These are phyloP conservation scores for Lagorchestes hirsutus DNA, from an alignment of 2,797 vertebrate genomes.

Conservation along the genomic window DNA sequence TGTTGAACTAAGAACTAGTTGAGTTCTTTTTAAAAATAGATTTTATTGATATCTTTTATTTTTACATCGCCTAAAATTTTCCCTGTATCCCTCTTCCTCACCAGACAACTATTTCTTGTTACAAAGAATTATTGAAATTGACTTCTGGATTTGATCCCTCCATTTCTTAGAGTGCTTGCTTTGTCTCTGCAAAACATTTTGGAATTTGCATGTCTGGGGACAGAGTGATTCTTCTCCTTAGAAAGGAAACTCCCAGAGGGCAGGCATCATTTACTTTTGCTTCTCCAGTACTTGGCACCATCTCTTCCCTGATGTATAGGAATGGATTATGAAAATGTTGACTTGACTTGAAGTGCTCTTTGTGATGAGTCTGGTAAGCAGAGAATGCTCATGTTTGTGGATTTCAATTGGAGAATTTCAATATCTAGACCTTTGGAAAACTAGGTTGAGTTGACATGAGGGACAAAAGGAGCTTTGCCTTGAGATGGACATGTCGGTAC, in stretches of 20 bases:
- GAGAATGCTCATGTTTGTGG: neutral
- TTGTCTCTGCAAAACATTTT: neutral
- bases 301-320: neutral
- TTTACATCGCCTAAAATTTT: neutral
- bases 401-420: neutral
- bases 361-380: neutral
- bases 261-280: neutral
- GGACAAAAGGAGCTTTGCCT: neutral
- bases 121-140: neutral
- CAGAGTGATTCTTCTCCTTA: neutral
- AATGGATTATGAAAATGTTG: neutral
- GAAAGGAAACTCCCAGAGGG: neutral
- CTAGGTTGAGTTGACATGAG: neutral
- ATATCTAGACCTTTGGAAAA: neutral
- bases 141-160: neutral
- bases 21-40: neutral
- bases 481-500: neutral
- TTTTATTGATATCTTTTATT: neutral
- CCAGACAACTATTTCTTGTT: neutral
- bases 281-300: neutral
- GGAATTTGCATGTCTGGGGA: neutral
- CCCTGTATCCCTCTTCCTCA: neutral
- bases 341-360: neutral
- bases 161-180: neutral
- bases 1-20: neutral